phyloP scores from a whole-genome alignment of 2,113 vertebrate species.

The Siniperca knerii region DNA sequence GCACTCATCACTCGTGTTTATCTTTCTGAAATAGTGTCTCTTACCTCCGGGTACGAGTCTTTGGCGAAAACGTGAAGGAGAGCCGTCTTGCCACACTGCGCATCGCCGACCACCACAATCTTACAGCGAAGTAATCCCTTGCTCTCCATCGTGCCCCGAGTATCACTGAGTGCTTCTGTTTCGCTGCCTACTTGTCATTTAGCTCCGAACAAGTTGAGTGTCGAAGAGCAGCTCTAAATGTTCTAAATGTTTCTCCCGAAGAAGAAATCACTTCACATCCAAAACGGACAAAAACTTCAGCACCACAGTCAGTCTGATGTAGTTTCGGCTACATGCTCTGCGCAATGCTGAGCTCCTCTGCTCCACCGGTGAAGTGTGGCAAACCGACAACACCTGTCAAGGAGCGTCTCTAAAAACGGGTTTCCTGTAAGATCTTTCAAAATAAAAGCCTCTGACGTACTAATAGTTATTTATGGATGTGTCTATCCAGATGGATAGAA shows the following conservation, averaged over 20 bases:
- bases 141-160: slow-evolving; percentile 85
- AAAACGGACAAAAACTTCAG: slow-evolving; percentile 45
- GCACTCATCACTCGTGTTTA: neutral
- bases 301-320: slow-evolving; percentile 1
- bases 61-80: slow-evolving; percentile 96
- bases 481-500: neutral
- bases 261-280: neutral
- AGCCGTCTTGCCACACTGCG: slow-evolving; percentile 94
- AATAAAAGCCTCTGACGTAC: slow-evolving; percentile 38
- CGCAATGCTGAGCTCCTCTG: slow-evolving; percentile 61
- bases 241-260: neutral
- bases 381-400: slow-evolving; percentile 24
- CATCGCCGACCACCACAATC: slow-evolving; percentile 95
- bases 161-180: slow-evolving; percentile 55
- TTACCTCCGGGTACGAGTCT: slow-evolving; percentile 93
- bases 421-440: slow-evolving; percentile 40
- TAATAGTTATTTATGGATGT: fast-evolving
- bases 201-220: slow-evolving; percentile 35
- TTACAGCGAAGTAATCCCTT: slow-evolving; percentile 90
- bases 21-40: neutral
- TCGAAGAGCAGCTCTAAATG: slow-evolving; percentile 7
- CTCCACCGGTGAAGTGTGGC: slow-evolving; percentile 29
- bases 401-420: neutral
- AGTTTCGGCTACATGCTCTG: slow-evolving; percentile 61
- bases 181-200: slow-evolving; percentile 69